Base-by-base conservation (phyloP, 2,113 vertebrate species). In the Podarcis cretensis region DNA sequence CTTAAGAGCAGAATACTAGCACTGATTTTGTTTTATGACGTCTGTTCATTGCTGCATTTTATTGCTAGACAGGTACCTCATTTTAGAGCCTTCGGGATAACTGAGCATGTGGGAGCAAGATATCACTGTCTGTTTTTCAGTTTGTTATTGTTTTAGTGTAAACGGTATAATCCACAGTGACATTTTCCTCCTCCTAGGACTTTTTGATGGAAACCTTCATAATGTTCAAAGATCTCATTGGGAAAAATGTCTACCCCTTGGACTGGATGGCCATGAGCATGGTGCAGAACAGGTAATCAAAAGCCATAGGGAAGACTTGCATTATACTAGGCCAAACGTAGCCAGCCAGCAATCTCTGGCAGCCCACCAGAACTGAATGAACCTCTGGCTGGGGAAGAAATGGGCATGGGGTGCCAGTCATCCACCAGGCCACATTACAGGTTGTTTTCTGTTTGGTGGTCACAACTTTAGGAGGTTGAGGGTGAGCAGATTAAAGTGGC, bases 261-360 rank as follows among this genome's bases (percentile, higher is more conserved):
- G 99, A 99, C 93, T 99, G 99, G 99, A 98, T 99, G 97, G 98
- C 98, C 13, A 99, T 99, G 98, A 99, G 99, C 94, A 99, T 99
- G 98, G 98, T 98, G 48, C 99, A 99, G 96, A 99, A 99, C 98
- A 99, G 98, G 99, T 99, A 89, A 94, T 71, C 8, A 16, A 65
- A 59, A 5, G 27, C 43, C 30, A 1, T 35, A 66, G 2, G 6
- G 0, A 18, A 54, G 35, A 3, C 25, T 80, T 71, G 25, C 13
- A 21, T 12, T 23, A 59, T 43, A 9, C 25, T n/a, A 54, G 6
- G 30, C 30, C 69, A 63, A 82, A 82, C 6, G 35, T 54, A 83
- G 73, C 35, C 30, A 54, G 6, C 13, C 68, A 40, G 40, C 57
- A 75, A 37, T 23, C 54, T 35, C 14, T 20, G 59, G 59, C 59